Evolutionary conservation across 2,888 invertebrate species (phyloP).

Genomic region (Drosophila algonquin): DNA sequence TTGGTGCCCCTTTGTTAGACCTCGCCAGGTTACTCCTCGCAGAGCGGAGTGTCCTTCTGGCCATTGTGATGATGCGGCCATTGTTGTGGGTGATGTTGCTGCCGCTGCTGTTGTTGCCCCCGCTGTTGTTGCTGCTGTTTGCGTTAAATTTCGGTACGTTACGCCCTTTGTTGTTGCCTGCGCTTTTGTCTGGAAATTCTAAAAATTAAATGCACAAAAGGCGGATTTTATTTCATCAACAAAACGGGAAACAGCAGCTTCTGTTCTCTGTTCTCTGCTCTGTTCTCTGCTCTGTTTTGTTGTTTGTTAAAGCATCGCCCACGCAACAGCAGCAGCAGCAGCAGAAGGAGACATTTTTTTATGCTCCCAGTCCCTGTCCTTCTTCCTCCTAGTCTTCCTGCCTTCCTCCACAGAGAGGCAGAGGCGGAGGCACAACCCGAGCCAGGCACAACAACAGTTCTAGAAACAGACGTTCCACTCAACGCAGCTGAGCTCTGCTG

Average conservation of each 20-base stretch:
- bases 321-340: conserved; percentile 73
- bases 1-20: conserved; percentile 76
- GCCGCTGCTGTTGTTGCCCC: conserved; percentile 33
- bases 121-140: conserved; percentile 23
- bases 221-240: conserved; percentile 79
- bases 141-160: conserved; percentile 63
- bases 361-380: conserved; percentile 22
- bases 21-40: conserved; percentile 64
- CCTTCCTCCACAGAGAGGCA: conserved; percentile 3
- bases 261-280: conserved; percentile 63
- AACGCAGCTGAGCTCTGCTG: conserved; percentile 67
- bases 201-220: conserved; percentile 81
- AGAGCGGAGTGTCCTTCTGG: conserved; percentile 62
- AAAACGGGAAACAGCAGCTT: conserved; percentile 79
- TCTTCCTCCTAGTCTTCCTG: conserved; percentile 9
- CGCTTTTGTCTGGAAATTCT: conserved; percentile 74
- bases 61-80: conserved; percentile 57
- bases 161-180: conserved; percentile 77
- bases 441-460: conserved; percentile 58
- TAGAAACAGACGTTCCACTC: conserved; percentile 78
- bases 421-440: conserved; percentile 45
- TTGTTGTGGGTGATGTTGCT: conserved; percentile 72
- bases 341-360: conserved; percentile 70
- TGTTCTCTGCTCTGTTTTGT: conserved; percentile 36
- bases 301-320: conserved; percentile 78